Conservation (phyloP, 2,888 invertebrate species). For the Eurytoma adleriae region DNA sequence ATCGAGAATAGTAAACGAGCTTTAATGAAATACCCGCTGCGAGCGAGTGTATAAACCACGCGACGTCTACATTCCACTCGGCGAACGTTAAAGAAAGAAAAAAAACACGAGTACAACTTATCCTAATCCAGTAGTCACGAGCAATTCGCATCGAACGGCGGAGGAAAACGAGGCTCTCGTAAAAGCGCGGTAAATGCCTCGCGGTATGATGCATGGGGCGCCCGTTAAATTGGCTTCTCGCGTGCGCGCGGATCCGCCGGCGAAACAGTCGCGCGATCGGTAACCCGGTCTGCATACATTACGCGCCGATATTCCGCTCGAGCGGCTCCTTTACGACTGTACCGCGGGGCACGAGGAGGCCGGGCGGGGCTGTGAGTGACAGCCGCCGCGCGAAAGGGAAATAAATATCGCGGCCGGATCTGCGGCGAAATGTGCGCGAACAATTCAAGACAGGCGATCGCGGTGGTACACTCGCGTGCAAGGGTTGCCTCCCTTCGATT, state of each 20-base stretch:
- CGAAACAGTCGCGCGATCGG: conserved; percentile 45
- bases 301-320: conserved; percentile 53
- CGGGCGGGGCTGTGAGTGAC: conserved; percentile 66
- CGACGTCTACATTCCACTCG: too few relatives aligned
- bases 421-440: conserved; percentile 70
- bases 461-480: too few relatives aligned
- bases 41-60: too few relatives aligned
- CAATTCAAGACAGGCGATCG: conserved; percentile 66
- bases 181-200: conserved; percentile 12
- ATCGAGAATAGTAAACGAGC: too few relatives aligned
- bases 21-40: too few relatives aligned
- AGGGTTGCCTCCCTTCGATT: not conserved
- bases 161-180: conserved; percentile 1
- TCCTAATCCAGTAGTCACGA: not conserved
- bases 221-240: conserved; percentile 32
- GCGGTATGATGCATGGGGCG: conserved; percentile 8
- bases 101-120: not conserved
- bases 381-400: conserved; percentile 60
- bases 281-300: conserved; percentile 52
- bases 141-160: conserved; percentile 9
- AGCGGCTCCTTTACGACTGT: conserved; percentile 55
- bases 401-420: conserved; percentile 70
- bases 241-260: not conserved
- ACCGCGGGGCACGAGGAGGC: conserved; percentile 21
- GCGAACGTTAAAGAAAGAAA: too few relatives aligned